Base-by-base conservation (phyloP, 2,888 invertebrate species). In the Synanthedon andrenaeformis region DNA sequence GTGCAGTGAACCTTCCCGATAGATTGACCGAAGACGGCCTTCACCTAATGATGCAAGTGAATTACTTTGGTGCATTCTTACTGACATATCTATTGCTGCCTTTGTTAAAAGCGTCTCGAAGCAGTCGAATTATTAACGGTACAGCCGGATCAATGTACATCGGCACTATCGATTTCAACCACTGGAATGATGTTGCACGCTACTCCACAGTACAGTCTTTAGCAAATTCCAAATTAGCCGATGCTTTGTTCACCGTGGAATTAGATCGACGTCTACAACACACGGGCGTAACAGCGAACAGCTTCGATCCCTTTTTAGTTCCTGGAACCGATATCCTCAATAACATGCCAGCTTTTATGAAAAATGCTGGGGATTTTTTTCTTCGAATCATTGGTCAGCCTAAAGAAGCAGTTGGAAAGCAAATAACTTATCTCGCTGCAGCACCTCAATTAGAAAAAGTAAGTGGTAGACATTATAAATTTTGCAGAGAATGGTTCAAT, bases 11-110 rank as follows among this genome's bases (percentile, higher is more conserved):
- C 0, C 61, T 82, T 0, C 77, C 82, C 0, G 80, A 84, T 54
- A 78, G 67, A 53, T 68, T 85, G 13, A 91, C 92, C 0, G 85
- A 89, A 61, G 92, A 93, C 60, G 91, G 91, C 1, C 74, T 93
- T 35, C 91, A 92, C 59, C 69, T 88, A 2, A 89, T 89, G 1
- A 91, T 92, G 89, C 92, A 92, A 67, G 89, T 91, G 52, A 94
- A 94, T 69, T 91, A 92, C 68, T 91, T 93, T 64, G 93, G 92
- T 8, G 90, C 91, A 1, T 94, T 94, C 69, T 77, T 94, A 48
- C 82, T 94, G 42, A 93, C 93, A 0, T 91, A 91, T 71, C 81
- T 94, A 56, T 79, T 94, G 55, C 69, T 85, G 59, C 85, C 85
- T 56, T 59, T 83, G 61, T 64, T 92, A 14, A 90, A 88, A 70